These are phyloP conservation scores for Riptortus pedestris DNA, from an alignment of 1,140 invertebrate species.

Conservation along the genomic window DNA sequence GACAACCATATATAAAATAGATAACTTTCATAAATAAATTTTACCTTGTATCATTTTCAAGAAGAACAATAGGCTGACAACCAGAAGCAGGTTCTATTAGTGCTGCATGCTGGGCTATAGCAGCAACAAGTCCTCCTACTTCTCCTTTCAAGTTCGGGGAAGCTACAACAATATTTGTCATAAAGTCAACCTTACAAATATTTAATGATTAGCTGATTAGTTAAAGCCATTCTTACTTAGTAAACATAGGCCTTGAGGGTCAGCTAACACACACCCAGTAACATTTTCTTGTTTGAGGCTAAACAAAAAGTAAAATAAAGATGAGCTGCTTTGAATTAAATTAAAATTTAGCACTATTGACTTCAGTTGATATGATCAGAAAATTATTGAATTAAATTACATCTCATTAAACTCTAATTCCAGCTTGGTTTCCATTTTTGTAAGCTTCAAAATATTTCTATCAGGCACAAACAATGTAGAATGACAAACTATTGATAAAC, in stretches of 20 bases:
- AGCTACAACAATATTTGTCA: background rate
- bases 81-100: background rate
- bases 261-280: background rate
- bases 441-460: no score
- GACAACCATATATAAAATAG: no score
- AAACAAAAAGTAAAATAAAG: background rate
- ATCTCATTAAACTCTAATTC: background rate
- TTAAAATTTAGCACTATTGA: no score
- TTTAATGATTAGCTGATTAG: background rate
- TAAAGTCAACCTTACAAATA: background rate
- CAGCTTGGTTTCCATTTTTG: background rate
- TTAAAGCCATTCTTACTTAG: background rate
- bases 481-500: no score
- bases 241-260: background rate
- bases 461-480: no score
- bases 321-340: background rate
- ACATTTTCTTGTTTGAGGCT: conserved; percentile 6
- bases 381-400: background rate
- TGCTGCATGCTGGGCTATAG: background rate
- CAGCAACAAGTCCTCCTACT: background rate
- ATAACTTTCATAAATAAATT: no score
- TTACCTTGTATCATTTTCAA: conserved; percentile 10
- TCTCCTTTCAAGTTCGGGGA: background rate
- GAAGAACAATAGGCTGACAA: background rate
- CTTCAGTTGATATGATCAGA: no score